Evolutionary conservation across 2,113 vertebrate genomes (phyloP).

Genomic region (Phyllostomus discolor): DNA sequence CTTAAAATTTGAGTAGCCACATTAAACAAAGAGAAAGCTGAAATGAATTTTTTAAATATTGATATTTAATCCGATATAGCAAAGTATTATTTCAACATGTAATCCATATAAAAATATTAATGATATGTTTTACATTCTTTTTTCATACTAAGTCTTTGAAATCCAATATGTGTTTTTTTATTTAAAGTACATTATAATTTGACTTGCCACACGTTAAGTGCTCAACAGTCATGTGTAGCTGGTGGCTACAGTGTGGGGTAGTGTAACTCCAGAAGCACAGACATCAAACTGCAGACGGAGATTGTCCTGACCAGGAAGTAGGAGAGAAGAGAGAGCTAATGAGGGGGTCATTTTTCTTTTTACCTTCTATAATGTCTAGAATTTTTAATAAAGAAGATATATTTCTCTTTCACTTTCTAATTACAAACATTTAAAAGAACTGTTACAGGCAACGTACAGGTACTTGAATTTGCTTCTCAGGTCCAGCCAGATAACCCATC

Average conservation of each 20-base stretch:
- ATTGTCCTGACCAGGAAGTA: background rate
- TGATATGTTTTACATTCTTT: background rate
- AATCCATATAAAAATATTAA: background rate
- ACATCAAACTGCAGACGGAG: background rate
- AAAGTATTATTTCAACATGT: background rate
- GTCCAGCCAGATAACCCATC: background rate
- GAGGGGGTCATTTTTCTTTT: background rate
- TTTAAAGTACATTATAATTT: background rate
- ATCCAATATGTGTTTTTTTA: background rate
- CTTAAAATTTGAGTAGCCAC: background rate
- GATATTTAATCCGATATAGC: background rate
- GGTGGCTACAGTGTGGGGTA: background rate
- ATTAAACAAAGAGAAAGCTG: background rate
- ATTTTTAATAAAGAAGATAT: background rate
- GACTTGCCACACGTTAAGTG: background rate
- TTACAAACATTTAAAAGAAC: background rate
- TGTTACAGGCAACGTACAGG: background rate
- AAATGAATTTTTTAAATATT: background rate
- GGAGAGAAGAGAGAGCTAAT: background rate
- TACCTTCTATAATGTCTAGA: background rate
- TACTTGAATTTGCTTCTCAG: background rate
- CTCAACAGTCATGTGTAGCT: background rate
- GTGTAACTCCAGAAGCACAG: background rate
- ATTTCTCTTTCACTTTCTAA: background rate
- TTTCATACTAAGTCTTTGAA: constrained; percentile 4